Conservation (phyloP, 2,888 invertebrate species). For the Latheticus oryzae region DNA sequence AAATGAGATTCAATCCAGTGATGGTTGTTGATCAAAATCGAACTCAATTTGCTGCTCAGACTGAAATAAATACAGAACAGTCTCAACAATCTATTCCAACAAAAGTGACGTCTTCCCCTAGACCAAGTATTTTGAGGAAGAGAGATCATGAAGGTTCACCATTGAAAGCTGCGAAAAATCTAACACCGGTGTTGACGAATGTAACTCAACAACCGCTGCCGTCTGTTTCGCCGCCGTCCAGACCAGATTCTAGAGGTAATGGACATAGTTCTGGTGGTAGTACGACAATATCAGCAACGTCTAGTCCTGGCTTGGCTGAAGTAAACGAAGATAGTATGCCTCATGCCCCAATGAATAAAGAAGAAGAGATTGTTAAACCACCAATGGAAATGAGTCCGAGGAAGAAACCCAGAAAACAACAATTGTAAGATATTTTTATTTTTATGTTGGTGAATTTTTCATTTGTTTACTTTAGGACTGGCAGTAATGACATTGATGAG, state of each 20-base stretch:
- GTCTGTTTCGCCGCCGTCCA: conserved; percentile 60
- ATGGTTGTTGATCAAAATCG: conserved; percentile 64
- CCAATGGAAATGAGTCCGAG: conserved; percentile 80
- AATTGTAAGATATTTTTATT: conserved; percentile 76
- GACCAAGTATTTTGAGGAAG: conserved; percentile 89
- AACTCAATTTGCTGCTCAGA: conserved; percentile 41
- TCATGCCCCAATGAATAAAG: conserved; percentile 58
- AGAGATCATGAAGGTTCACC: conserved; percentile 83
- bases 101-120: conserved; percentile 69
- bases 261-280: conserved; percentile 73
- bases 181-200: conserved; percentile 65
- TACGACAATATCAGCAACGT: conserved; percentile 88
- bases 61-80: conserved; percentile 38
- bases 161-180: conserved; percentile 74
- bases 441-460: neutral
- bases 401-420: conserved; percentile 92
- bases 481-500: conserved; percentile 69
- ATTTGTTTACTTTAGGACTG: conserved; percentile 66
- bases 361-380: conserved; percentile 65
- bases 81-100: conserved; percentile 46
- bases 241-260: conserved; percentile 64
- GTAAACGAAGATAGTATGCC: conserved; percentile 67
- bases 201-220: conserved; percentile 56
- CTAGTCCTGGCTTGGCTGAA: conserved; percentile 79
- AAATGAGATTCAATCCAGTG: conserved; percentile 64